Evolutionary conservation across 2,113 vertebrate genomes (phyloP).

Genomic region (Tringa solitaria): DNA sequence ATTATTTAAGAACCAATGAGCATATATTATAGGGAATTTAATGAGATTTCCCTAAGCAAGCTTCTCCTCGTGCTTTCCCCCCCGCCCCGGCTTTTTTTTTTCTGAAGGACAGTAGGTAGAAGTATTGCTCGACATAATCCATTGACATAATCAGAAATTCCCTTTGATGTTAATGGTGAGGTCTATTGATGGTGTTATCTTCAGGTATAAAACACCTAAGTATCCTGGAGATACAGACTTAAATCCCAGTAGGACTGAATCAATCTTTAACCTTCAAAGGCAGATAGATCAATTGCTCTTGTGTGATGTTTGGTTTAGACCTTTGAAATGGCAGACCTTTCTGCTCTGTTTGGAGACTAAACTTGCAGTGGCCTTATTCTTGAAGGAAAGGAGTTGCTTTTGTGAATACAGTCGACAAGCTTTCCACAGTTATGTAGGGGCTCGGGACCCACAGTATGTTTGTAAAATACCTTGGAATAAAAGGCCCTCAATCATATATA

Average conservation of each 20-base stretch:
- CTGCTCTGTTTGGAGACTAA: not conserved
- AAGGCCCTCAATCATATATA: not conserved
- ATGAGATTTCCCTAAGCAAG: not conserved
- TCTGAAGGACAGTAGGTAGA: not conserved
- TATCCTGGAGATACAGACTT: not conserved
- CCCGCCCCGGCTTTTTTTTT: too few species aligned
- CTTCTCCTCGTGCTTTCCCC: not conserved
- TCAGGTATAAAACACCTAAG: not conserved
- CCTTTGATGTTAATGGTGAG: not conserved
- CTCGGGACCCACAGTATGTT: not conserved
- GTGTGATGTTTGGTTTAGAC: not conserved
- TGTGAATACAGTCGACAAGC: not conserved
- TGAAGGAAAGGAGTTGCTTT: not conserved
- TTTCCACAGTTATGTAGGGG: not conserved
- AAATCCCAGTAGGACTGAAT: not conserved
- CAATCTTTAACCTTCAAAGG: slow-evolving; percentile 34
- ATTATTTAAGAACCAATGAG: not conserved
- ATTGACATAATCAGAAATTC: not conserved
- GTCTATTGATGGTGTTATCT: not conserved
- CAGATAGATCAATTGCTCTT: not conserved
- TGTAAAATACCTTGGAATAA: not conserved
- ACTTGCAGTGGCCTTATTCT: not conserved
- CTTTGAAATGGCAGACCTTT: not conserved
- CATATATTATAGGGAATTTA: not conserved
- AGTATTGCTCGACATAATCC: not conserved